phyloP scores from a whole-genome alignment of 1,140 invertebrate genomes.

The Euura saliciscinereae region DNA sequence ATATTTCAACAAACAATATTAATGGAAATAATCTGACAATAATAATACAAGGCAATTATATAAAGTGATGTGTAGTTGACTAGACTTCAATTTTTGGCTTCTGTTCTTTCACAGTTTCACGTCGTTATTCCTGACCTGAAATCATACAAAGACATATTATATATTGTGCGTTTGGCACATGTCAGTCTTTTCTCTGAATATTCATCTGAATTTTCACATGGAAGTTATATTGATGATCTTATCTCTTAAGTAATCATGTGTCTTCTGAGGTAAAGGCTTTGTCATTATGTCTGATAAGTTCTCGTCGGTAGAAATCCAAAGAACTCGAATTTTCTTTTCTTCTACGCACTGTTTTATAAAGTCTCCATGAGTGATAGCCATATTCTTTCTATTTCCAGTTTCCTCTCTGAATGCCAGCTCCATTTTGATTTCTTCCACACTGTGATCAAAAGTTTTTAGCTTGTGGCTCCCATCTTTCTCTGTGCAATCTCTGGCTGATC shows the following conservation, averaged over 20 bases:
- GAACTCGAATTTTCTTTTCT: slow-evolving; percentile 26
- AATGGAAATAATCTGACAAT: too few species aligned
- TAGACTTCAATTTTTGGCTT: too few species aligned
- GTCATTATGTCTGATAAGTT: slow-evolving; percentile 33
- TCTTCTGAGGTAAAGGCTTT: slow-evolving; percentile 25
- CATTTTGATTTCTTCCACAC: slow-evolving; percentile 28
- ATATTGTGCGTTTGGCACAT: too few species aligned
- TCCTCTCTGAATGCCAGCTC: slow-evolving; percentile 26
- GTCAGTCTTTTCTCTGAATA: too few species aligned
- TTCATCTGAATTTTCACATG: slow-evolving; percentile 7
- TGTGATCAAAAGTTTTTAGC: slow-evolving; percentile 22
- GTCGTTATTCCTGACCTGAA: too few species aligned
- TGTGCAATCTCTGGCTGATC: slow-evolving; percentile 10
- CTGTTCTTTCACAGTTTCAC: too few species aligned
- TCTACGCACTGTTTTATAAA: slow-evolving; percentile 30
- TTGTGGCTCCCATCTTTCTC: slow-evolving; percentile 20
- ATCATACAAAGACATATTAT: too few species aligned
- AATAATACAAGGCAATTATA: too few species aligned
- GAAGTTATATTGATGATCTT: slow-evolving; percentile 26
- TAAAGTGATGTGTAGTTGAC: too few species aligned
- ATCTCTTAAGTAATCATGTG: slow-evolving; percentile 25
- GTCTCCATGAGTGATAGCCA: slow-evolving; percentile 29
- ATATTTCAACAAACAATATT: too few species aligned
- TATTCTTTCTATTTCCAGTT: slow-evolving; percentile 25
- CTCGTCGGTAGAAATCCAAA: slow-evolving; percentile 27